Base-by-base conservation (phyloP, 2,888 invertebrate species). In the Diloba caeruleocephala region DNA sequence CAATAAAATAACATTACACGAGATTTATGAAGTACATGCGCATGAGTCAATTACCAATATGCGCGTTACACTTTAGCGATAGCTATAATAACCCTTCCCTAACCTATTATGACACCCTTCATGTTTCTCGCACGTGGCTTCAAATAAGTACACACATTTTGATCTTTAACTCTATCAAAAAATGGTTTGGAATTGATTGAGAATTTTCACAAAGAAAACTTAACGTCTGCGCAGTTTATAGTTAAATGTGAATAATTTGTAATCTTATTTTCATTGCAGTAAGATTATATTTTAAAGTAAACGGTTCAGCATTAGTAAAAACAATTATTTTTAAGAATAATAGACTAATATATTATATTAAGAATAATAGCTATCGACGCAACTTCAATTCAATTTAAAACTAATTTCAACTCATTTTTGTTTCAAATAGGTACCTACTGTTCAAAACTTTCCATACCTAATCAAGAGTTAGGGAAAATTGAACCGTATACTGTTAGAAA, bases 101-200 rank as follows among this genome's bases (percentile, higher is more conserved):
- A 59, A 71, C 56, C 63, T 54, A 69, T 54, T 63, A 43, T 34
- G 50, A 56, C 50, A 69, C 63, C 61, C 67, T 60, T 33, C 25
- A 5, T 50, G n/a, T 14, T 21, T 21, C 32, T 17, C n/a, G 36
- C 62, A 60, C 54, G 61, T 66, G 61, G 54, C 33, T 13, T 5
- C 8, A 7, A 31, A 13, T 14, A 1, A 1, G 9, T 1, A 13
- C 14, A 1, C 4, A 2, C 2, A 55, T 41, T 49, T 33, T 32
- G 0, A 44, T 44, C 49, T 7, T 34, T 46, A 41, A 13, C 0
- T 0, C 0, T 0, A 0, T 4, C 0, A 0, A 1, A 0, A 21
- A 32, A 42, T 0, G 19, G 31, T 41, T 13, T 0, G 17, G 14
- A 42, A 9, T 52, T 17, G 1, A 0, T 7, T 28, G 3, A 2